These are phyloP conservation scores for Oryzias dopingdopingensis DNA, from an alignment of 2,797 vertebrate species.

Conservation along the genomic window DNA sequence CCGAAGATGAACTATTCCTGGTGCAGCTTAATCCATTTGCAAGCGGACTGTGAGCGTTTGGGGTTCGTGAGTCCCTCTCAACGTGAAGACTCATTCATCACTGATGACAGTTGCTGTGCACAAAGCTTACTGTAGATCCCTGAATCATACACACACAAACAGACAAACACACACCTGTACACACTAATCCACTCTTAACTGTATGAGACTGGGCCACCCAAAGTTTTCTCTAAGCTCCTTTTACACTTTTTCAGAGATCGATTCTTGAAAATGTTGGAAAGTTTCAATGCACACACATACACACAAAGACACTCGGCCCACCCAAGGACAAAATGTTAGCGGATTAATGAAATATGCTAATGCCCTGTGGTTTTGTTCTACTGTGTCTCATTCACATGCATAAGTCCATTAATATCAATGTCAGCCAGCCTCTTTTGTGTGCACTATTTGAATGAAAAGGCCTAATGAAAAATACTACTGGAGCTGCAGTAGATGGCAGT, in stretches of 20 bases:
- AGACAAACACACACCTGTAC: constrained; percentile 17
- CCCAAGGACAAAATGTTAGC: constrained; percentile 53
- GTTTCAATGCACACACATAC: constrained; percentile 5
- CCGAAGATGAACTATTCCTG: constrained; percentile 41
- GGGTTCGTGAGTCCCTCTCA: constrained; percentile 35
- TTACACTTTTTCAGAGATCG: constrained; percentile 35
- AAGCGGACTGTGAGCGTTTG: constrained; percentile 19
- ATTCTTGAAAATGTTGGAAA: constrained; percentile 49
- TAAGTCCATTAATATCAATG: constrained; percentile 42
- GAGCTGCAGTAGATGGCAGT: constrained; percentile 6
- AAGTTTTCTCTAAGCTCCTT: constrained; percentile 34
- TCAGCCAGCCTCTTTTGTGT: constrained; percentile 31
- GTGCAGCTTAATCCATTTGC: constrained; percentile 45
- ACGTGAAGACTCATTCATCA: constrained; percentile 59
- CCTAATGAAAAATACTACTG: constrained; percentile 27
- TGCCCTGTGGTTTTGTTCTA: constrained; percentile 26
- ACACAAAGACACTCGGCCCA: constrained; percentile 34
- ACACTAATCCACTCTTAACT: constrained; percentile 28
- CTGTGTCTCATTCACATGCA: constrained; percentile 50
- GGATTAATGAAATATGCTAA: constrained; percentile 68
- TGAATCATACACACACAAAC: constrained; percentile 14
- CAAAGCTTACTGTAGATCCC: constrained; percentile 44
- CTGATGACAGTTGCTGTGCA: constrained; percentile 41
- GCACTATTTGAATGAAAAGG: constrained; percentile 49
- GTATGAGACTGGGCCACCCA: constrained; percentile 47